Evolutionary conservation across 1,140 invertebrate genomes (phyloP).

Genomic region (Theocolax elegans): DNA sequence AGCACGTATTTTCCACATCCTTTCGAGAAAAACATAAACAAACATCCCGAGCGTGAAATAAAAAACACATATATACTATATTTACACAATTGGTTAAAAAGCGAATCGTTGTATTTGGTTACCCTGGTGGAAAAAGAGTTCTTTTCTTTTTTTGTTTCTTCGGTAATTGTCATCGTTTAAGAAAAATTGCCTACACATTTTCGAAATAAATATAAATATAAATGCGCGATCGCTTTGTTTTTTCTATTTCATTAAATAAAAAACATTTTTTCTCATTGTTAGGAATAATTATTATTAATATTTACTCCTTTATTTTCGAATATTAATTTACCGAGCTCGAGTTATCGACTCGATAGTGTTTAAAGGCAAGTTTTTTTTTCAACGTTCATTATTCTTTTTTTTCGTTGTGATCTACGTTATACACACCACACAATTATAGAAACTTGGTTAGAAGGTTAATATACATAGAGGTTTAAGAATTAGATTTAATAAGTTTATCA

Average conservation of each 20-base stretch:
- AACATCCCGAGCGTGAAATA: constrained; percentile 20
- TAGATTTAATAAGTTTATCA: neutral
- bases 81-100: constrained; percentile 21
- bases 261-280: constrained; percentile 45
- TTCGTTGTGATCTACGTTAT: constrained; percentile 38
- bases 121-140: no score
- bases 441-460: constrained; percentile 16
- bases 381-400: constrained; percentile 24
- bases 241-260: no score
- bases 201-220: no score
- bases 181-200: no score
- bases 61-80: constrained; percentile 7
- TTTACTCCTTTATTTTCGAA: constrained; percentile 7
- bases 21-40: no score
- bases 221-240: no score
- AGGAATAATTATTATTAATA: constrained; percentile 40
- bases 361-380: constrained; percentile 37
- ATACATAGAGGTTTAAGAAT: constrained; percentile 20
- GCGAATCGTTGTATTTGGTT: neutral
- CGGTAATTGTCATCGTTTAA: no score
- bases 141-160: no score
- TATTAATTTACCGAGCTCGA: constrained; percentile 21
- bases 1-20: constrained; percentile 51
- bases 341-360: constrained; percentile 25
- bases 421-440: constrained; percentile 12